Base-by-base conservation (phyloP, 2,113 vertebrate species). In the Urocitellus parryii region DNA sequence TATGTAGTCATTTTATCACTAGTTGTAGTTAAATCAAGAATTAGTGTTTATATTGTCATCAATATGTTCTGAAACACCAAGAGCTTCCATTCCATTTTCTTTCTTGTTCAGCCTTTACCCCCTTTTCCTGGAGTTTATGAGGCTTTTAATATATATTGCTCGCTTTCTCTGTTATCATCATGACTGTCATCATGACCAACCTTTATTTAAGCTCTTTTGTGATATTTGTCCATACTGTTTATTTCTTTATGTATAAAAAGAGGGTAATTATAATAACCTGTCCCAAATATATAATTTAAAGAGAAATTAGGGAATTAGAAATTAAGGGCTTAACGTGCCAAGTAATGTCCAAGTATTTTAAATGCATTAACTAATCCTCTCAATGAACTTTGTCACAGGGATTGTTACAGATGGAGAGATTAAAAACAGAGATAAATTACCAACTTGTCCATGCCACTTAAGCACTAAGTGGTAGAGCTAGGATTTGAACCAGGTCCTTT, bases 261-360 rank as follows among this genome's bases (percentile, higher is more conserved):
- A 45, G 45, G 45, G 45, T 45, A 45, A 9, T 45, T 45, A 45
- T 45, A 45, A 45, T 45, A 45, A 45, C 45, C 45, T 45, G 45
- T 45, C 45, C 45, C 45, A 45, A 45, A 45, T 9, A 45, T 45
- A 45, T 45, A 45, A 45, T 45, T 45, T 45, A 45, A 45, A 45
- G 45, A 45, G 45, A 8, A 45, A 9, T 9, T 45, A 45, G 45
- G 45, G 45, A 45, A 9, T 45, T 45, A 45, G 45, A 45, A 45
- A 45, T 45, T 45, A 45, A 58, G 56, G 58, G 56, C 58, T 86
- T 90, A n/a, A 24, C 10, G 20, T 72, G 20, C 56, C 65, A 78
- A 8, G 16, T 93, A 48, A 73, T 84, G 67, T 84, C 68, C 93
- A 24, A 79, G 20, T 88, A 39, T 73, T 96, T 94, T 90, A 29